phyloP scores from a whole-genome alignment of 2,113 vertebrate species.

The Macquaria ambigua region DNA sequence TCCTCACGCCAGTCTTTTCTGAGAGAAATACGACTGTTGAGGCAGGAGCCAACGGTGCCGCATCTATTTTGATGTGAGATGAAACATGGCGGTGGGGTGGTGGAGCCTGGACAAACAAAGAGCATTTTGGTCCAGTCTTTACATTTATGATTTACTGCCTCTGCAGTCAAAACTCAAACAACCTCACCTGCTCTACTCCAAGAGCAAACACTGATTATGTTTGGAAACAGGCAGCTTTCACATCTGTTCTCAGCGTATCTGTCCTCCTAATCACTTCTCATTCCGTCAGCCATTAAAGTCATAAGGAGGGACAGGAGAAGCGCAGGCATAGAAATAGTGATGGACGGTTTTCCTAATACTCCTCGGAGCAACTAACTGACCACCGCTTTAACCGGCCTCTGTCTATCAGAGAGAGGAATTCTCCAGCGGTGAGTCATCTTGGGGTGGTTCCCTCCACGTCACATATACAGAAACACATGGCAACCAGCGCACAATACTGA shows the following conservation, averaged over 20 bases:
- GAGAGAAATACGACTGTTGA: constrained; percentile 41
- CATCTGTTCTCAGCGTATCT: constrained; percentile 33
- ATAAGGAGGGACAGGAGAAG: not conserved
- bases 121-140: constrained; percentile 34
- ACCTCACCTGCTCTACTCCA: constrained; percentile 9
- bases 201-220: constrained; percentile 31
- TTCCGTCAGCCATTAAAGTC: constrained; percentile 31
- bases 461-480: constrained; percentile 22
- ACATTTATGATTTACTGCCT: constrained; percentile 24
- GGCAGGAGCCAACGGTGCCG: not conserved
- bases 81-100: constrained; percentile 50
- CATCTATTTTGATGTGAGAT: constrained; percentile 59
- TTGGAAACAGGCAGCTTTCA: constrained; percentile 1
- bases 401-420: constrained; percentile 61
- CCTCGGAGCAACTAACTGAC: constrained; percentile 47
- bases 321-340: constrained; percentile 17
- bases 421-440: constrained; percentile 63
- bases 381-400: constrained; percentile 51
- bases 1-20: constrained; percentile 25
- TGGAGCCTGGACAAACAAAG: constrained; percentile 38
- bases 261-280: constrained; percentile 24
- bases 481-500: not conserved
- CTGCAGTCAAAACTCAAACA: constrained; percentile 19
- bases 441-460: constrained; percentile 58
- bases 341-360: constrained; percentile 51